phyloP scores from a whole-genome alignment of 2,113 vertebrate species.

The Centropus bengalensis region DNA sequence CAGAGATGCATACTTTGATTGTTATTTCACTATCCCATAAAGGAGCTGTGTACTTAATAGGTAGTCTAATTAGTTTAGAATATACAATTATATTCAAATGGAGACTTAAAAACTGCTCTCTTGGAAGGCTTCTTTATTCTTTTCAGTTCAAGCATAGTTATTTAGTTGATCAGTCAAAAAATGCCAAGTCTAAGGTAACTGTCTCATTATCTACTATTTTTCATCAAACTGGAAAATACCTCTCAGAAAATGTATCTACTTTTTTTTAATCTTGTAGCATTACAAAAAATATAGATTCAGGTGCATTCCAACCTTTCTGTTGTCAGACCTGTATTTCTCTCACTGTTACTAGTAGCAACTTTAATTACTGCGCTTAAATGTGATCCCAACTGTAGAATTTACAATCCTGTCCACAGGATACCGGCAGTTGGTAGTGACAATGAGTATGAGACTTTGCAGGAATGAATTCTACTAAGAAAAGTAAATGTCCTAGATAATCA shows the following conservation, averaged over 20 bases:
- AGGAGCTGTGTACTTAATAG: not conserved
- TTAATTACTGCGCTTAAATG: not conserved
- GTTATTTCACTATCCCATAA: not conserved
- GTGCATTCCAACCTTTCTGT: not conserved
- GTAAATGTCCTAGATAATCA: fast-evolving
- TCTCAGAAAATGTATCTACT: too few relatives aligned
- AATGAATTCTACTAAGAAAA: not conserved
- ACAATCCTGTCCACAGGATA: not conserved
- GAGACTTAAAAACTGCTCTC: not conserved
- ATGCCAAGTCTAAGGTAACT: not conserved
- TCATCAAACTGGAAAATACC: not conserved
- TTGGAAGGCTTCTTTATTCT: not conserved
- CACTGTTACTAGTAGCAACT: not conserved
- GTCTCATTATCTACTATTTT: not conserved
- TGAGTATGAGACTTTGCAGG: not conserved
- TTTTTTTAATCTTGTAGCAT: not conserved
- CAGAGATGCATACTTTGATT: not conserved
- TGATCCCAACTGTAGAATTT: not conserved
- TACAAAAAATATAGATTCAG: not conserved
- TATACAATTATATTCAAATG: not conserved
- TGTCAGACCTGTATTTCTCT: not conserved
- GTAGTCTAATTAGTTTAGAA: not conserved
- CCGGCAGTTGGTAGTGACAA: not conserved
- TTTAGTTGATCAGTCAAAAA: not conserved
- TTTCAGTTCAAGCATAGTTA: not conserved